phyloP scores from a whole-genome alignment of 2,113 vertebrate species.

The Pelodiscus sinensis region DNA sequence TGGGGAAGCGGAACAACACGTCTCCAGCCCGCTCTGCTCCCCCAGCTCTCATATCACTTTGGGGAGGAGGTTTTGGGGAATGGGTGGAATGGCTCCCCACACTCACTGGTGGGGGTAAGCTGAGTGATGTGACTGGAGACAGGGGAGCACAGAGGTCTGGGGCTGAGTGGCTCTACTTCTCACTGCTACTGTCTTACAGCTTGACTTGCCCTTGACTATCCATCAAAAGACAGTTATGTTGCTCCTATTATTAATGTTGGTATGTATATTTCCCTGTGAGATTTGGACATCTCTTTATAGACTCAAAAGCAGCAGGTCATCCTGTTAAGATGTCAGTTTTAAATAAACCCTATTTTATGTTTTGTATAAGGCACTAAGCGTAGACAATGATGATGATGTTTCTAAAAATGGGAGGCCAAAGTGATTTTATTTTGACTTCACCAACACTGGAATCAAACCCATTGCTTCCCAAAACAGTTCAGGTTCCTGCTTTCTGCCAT shows the following conservation, averaged over 20 bases:
- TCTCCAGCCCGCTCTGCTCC: too few relatives aligned
- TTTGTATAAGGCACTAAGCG: conserved; percentile 24
- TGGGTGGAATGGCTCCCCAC: too few relatives aligned
- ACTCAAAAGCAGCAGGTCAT: background rate
- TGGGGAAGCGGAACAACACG: too few relatives aligned
- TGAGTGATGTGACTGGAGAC: too few relatives aligned
- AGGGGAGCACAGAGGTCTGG: too few relatives aligned
- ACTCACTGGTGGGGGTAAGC: too few relatives aligned
- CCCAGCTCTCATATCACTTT: too few relatives aligned
- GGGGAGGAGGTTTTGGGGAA: too few relatives aligned
- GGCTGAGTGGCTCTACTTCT: too few relatives aligned
- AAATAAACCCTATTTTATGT: background rate
- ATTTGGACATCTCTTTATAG: background rate
- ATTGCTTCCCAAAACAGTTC: background rate
- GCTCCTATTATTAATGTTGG: background rate
- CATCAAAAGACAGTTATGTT: background rate
- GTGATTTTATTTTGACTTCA: background rate
- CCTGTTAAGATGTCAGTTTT: background rate
- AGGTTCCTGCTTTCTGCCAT: background rate
- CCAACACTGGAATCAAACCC: background rate
- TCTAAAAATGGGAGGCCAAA: background rate
- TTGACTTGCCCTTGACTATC: background rate
- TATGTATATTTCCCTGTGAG: background rate
- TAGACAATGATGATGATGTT: background rate
- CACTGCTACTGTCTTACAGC: too few relatives aligned